phyloP scores from a whole-genome alignment of 2,113 vertebrate species.

The Brachyhypopomus gauderio region DNA sequence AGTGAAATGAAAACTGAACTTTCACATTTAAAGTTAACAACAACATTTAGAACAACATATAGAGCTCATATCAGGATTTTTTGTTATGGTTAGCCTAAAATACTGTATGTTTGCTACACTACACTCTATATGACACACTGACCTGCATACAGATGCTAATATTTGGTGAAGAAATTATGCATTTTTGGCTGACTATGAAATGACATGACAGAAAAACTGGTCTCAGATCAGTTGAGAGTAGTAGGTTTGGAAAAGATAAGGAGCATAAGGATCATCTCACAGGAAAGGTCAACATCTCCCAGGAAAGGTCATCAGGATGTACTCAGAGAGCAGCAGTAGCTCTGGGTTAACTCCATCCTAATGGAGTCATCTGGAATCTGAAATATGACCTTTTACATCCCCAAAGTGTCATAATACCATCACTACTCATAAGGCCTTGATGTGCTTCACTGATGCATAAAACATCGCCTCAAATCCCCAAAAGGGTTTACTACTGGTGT shows the following conservation, averaged over 20 bases:
- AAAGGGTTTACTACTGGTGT: neutral
- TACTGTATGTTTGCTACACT: too few relatives aligned
- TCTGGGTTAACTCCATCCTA: neutral
- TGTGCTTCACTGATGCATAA: neutral
- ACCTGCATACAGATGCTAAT: neutral
- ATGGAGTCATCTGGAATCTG: neutral
- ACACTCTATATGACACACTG: neutral
- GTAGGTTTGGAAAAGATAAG: too few relatives aligned
- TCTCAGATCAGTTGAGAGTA: too few relatives aligned
- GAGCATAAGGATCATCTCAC: neutral
- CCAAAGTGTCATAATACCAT: neutral
- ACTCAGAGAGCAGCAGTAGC: neutral
- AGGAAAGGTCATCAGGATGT: neutral
- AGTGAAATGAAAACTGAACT: too few relatives aligned
- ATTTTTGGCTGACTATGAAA: neutral
- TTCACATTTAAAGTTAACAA: neutral
- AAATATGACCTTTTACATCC: neutral
- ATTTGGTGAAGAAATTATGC: neutral
- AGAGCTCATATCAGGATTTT: neutral
- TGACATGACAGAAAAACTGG: neutral
- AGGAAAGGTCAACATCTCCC: neutral
- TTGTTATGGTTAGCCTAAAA: neutral
- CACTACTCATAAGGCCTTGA: neutral
- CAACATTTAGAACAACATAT: constrained; percentile 4
- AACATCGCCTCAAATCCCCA: neutral